phyloP scores from a whole-genome alignment of 92 coral and sea anemone species.

The Epizoanthus ramosus region DNA sequence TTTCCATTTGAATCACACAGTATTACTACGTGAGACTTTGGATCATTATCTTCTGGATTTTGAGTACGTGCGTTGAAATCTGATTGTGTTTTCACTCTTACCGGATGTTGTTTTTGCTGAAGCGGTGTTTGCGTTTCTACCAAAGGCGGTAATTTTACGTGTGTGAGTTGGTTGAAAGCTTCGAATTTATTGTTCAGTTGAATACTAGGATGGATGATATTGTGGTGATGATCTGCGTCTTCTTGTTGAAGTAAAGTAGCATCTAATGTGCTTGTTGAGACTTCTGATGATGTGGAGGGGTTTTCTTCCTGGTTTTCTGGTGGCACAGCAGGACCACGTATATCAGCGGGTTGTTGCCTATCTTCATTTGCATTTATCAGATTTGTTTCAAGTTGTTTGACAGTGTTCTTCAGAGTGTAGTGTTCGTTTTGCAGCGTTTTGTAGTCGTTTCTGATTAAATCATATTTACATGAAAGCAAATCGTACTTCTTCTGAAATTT shows the following conservation, averaged over 20 bases:
- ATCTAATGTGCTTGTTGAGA: background rate
- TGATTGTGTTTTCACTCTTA: too few species aligned
- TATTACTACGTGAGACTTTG: too few species aligned
- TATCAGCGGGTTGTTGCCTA: too few species aligned
- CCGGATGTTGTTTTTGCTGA: too few species aligned
- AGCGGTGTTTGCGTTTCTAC: background rate
- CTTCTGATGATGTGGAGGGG: constrained; percentile 10
- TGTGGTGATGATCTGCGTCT: constrained; percentile 2
- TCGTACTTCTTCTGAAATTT: constrained; percentile 12
- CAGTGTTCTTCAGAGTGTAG: background rate
- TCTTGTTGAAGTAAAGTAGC: constrained; percentile 11
- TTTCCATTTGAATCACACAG: constrained; percentile 23
- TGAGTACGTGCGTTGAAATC: too few species aligned
- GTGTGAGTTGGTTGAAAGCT: constrained; percentile 5
- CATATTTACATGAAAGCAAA: background rate
- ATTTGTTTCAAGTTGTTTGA: constrained; percentile 15
- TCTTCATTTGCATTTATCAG: too few species aligned
- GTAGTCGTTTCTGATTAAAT: background rate
- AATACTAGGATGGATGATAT: background rate
- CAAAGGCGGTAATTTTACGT: too few species aligned
- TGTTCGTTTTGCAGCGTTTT: background rate
- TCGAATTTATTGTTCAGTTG: background rate
- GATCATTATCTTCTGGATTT: too few species aligned
- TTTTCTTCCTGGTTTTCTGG: background rate
- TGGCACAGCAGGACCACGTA: too few species aligned